Conservation (phyloP, 2,888 invertebrate species). For the Lasioglossum oenotherae region DNA sequence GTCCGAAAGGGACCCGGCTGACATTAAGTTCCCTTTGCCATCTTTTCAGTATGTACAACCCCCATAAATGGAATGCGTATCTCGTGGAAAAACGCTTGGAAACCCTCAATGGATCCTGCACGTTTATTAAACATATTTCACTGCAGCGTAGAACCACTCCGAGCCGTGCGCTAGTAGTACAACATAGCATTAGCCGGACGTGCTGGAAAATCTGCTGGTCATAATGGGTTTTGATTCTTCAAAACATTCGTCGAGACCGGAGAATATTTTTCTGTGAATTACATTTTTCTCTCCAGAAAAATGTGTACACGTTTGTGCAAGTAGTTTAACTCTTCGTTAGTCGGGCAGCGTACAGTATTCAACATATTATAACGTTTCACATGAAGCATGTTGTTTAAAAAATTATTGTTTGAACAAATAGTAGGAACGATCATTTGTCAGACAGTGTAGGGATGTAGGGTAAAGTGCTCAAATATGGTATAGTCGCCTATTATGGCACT, state of each 20-base stretch:
- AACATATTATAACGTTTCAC: neutral
- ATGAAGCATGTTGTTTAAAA: neutral
- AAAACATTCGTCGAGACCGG: neutral
- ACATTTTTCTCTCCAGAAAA: neutral
- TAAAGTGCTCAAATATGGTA: no score
- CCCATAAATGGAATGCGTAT: neutral
- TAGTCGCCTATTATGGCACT: no score
- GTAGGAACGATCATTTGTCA: neutral
- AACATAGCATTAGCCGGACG: neutral
- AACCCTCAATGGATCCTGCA: neutral
- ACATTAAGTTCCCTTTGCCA: neutral
- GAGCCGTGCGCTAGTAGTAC: neutral
- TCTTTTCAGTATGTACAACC: neutral
- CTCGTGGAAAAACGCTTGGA: neutral
- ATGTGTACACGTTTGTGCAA: neutral
- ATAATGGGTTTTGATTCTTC: neutral
- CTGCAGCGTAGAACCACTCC: neutral
- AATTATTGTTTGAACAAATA: neutral
- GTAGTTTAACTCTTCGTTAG: neutral
- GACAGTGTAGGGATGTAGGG: no score
- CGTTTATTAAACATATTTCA: neutral
- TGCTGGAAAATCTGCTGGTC: neutral
- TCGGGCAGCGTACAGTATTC: neutral
- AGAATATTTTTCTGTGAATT: neutral
- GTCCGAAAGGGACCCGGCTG: constrained; percentile 7